Base-by-base conservation (phyloP, 1,140 invertebrate genomes). In the Nylanderia fulva region DNA sequence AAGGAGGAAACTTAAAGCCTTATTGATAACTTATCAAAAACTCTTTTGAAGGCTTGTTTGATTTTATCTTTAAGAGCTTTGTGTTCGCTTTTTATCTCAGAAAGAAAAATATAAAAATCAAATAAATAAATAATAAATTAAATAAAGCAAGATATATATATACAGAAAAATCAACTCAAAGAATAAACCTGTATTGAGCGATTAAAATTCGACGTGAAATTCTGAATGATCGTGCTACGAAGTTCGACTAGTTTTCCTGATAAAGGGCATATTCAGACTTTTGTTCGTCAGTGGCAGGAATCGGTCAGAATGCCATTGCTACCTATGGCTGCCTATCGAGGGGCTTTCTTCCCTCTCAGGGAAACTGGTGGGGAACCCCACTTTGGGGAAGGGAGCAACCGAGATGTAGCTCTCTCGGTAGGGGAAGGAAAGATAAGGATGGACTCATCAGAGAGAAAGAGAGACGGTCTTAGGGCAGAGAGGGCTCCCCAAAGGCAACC, bases 401-500 rank as follows among this genome's bases (percentile, higher is more conserved):
- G 39, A 68, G 54, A 83, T 54, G 61, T 39, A 80, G 48, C 48
- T 84, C 52, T 60, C 61, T 27, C 11, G 60, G 69, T 21, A 48
- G 83, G 79, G 29, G 54, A 6, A 66, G 52, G 56, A 63, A 5
- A 74, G 27, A 18, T 36, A 18, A 71, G 42, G 77, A 60, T 36
- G 52, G 79, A 63, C 45, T n/a, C n/a, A n/a, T 42, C 13, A 3
- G 13, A 48, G 45, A 56, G 21, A 1, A 69, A 84, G 77, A 56
- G 61, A 83, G 80, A 85, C 88, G 87, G 69, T 85, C 74, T 89
- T 76, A 80, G 83, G 88, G 86, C 56, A 61, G 80, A 74, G 82
- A 87, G 66, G 80, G 61, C 61, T 87, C 85, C 63, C 66, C n/a
- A n/a, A 60, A 85, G 66, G 80, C 85, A 58, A 86, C 74, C 84